phyloP scores from a whole-genome alignment of 2,113 vertebrate genomes.

The Clarias gariepinus region DNA sequence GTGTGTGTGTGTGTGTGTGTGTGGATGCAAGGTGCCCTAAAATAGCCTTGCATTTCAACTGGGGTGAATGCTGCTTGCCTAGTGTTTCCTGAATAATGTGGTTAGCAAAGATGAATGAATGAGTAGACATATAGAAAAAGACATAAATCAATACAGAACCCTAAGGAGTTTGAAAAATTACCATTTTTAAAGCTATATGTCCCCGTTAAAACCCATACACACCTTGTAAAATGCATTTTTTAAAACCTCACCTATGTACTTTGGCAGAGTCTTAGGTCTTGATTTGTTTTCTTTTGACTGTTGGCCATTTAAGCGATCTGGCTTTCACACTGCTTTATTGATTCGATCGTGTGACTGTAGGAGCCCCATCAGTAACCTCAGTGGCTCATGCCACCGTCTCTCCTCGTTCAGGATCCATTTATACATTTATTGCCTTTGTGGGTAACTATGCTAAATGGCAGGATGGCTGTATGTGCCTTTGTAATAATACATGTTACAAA shows the following conservation, averaged over 20 bases:
- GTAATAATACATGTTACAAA: conserved; percentile 2
- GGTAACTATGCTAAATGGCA: conserved; percentile 11
- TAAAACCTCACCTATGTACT: background rate
- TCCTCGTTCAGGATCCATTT: conserved; percentile 17
- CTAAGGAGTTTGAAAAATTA: background rate
- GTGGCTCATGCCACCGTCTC: conserved; percentile 5
- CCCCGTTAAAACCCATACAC: background rate
- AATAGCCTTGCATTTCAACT: background rate
- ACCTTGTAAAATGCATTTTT: background rate
- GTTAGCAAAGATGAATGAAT: background rate
- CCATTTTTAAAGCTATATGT: background rate
- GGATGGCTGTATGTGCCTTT: background rate
- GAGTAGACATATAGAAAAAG: background rate
- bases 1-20: background rate
- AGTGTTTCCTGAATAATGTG: background rate
- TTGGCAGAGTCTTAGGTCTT: background rate
- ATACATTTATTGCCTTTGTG: background rate
- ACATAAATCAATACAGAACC: background rate
- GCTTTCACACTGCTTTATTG: background rate
- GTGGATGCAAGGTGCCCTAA: background rate
- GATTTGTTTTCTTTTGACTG: background rate
- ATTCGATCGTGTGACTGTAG: background rate
- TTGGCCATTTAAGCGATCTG: background rate
- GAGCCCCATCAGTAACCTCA: background rate
- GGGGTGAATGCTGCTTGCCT: background rate